A percentile compares a stretch with the other conserved stretches of the same genome.
These are phyloP conservation scores for Anoplopoma fimbria DNA, from an alignment of 2,113 vertebrate genomes.

Conservation along the genomic window DNA sequence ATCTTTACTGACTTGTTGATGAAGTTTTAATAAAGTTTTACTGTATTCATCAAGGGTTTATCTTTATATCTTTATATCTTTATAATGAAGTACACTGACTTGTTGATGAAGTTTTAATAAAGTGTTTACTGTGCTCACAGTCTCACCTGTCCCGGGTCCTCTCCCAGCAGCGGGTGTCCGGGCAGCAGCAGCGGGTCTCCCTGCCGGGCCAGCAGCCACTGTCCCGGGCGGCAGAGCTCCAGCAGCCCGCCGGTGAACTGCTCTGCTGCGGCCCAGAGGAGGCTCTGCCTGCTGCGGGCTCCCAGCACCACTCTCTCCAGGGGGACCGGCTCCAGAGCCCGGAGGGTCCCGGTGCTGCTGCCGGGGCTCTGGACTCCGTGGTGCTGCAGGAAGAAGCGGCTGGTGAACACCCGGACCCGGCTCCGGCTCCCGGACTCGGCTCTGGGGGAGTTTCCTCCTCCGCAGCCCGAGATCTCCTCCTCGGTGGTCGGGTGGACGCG, in stretches of 20 bases:
- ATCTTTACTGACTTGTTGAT: no score
- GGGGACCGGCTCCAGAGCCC: conserved; percentile 62
- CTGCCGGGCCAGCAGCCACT: conserved; percentile 75
- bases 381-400: conserved; percentile 71
- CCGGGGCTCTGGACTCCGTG: conserved; percentile 60
- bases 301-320: conserved; percentile 80
- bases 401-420: conserved; percentile 79
- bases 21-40: no score
- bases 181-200: conserved; percentile 79
- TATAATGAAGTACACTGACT: no score
- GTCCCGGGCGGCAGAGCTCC: conserved; percentile 69
- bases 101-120: neutral
- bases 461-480: conserved; percentile 66
- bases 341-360: conserved; percentile 47
- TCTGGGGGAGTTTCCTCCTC: neutral
- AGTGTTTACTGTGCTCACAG: neutral
- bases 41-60: no score
- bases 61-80: no score
- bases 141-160: conserved; percentile 62
- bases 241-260: conserved; percentile 71
- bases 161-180: conserved; percentile 58
- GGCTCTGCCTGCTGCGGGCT: conserved; percentile 69
- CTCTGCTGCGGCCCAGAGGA: conserved; percentile 70
- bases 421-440: conserved; percentile 43
- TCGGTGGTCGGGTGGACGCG: conserved; percentile 69